These are phyloP conservation scores for Nasonia giraulti DNA, from an alignment of 1,140 invertebrate genomes.

Conservation along the genomic window DNA sequence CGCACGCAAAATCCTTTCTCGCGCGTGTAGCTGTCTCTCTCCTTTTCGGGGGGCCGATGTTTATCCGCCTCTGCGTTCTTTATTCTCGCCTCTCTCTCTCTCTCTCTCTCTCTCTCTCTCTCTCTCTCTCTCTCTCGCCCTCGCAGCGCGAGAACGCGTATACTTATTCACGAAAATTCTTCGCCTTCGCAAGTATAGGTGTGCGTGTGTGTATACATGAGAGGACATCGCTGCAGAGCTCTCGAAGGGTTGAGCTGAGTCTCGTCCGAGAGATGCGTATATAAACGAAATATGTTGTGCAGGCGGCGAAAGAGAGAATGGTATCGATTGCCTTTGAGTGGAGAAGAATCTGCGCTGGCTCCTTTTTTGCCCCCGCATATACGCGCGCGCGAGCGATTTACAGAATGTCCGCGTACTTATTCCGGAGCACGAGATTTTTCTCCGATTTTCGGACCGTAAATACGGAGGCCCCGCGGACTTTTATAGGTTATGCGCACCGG, in stretches of 20 bases:
- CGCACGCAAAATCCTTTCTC: background rate
- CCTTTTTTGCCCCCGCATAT: background rate
- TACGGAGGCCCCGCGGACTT: background rate
- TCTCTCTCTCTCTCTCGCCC: background rate
- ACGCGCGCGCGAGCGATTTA: background rate
- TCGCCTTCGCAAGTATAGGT: background rate
- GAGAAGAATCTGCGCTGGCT: background rate
- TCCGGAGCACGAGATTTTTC: too few species aligned
- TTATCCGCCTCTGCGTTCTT: constrained; percentile 9
- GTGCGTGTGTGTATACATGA: background rate
- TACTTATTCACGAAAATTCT: constrained; percentile 8
- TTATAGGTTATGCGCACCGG: background rate
- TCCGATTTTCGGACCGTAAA: background rate
- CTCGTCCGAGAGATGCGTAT: background rate
- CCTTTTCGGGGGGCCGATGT: background rate
- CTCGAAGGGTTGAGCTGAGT: background rate
- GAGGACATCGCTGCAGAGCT: background rate
- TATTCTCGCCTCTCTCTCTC: background rate
- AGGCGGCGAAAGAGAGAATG: background rate
- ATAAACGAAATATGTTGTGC: background rate
- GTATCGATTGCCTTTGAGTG: background rate
- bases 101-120: constrained; percentile 3
- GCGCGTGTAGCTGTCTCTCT: background rate
- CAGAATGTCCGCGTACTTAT: background rate
- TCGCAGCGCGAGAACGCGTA: background rate